A percentile compares a stretch with the other conserved stretches of the same genome.
phyloP scores from a whole-genome alignment of 2,888 invertebrate genomes.

The Portevinia maculata region DNA sequence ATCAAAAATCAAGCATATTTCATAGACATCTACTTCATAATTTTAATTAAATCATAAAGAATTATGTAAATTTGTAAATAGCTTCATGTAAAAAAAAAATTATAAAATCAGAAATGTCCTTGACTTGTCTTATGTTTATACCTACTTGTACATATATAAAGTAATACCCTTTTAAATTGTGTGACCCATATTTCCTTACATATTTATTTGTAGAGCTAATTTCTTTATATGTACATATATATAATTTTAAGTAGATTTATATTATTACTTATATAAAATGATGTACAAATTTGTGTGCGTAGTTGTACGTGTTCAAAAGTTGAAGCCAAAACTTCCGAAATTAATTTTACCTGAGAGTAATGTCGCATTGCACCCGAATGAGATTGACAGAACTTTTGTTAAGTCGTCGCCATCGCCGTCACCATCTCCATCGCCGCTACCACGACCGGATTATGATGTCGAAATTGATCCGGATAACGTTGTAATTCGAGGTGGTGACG shows the following conservation, averaged over 20 bases:
- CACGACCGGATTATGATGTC: conserved; percentile 80
- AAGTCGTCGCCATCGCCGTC: conserved; percentile 79
- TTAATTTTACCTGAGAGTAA: conserved; percentile 81
- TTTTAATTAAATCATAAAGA: conserved; percentile 36
- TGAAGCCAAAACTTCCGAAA: conserved; percentile 82
- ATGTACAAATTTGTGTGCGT: conserved; percentile 66
- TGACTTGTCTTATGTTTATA: conserved; percentile 11
- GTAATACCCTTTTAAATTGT: too few species aligned
- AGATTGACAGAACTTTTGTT: conserved; percentile 45
- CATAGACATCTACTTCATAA: conserved; percentile 15
- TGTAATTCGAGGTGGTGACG: conserved; percentile 78
- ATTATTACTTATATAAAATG: conserved; percentile 19
- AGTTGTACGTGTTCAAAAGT: conserved; percentile 83
- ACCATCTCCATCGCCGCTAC: conserved; percentile 81
- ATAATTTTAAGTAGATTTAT: background rate
- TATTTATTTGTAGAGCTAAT: too few species aligned
- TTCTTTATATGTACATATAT: too few species aligned
- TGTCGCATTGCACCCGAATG: conserved; percentile 77
- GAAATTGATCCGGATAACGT: conserved; percentile 82
- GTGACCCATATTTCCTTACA: too few species aligned
- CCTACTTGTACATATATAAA: too few species aligned
- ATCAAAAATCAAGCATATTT: conserved; percentile 53
- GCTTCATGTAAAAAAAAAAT: conserved; percentile 4
- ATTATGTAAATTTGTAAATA: conserved; percentile 55
- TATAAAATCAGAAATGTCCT: conserved; percentile 34